Base-by-base conservation (phyloP, 2,113 vertebrate species). In the western clawed frog (Xenopus tropicalis) region DNA sequence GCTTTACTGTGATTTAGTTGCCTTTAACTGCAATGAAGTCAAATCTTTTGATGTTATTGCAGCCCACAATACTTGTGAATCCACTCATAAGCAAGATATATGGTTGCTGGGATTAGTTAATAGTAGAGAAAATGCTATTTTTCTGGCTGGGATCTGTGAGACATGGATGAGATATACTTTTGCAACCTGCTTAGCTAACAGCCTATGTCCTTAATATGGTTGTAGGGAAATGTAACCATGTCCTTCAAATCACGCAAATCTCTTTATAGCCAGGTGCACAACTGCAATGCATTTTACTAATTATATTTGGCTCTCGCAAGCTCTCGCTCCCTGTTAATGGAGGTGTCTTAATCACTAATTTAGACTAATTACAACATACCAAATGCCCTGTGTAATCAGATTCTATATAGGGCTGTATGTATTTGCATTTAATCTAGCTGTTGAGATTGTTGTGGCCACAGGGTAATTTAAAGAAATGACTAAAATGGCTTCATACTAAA, bases 1-100 rank as follows among this genome's bases (percentile, higher is more conserved):
- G 66, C 61, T 66, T 48, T 66, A 22, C 20, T 43, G 44, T 66
- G 64, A 66, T 62, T 68, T 51, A 75, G 44, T n/a, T 75, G 65
- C 61, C 65, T 62, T 63, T 48, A 44, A 66, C 44, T 16, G 66
- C 57, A 75, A 20, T 52, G 44, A 37, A 52, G 66, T 23, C 43
- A 16, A 51, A 61, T 69, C 48, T 43, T 69, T 69, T 63, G 43
- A 61, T 62, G 57, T 69, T 69, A 75, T 56, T 69, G 42, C 10
- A 69, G 25, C 19, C 23, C 17, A 48, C 16, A 11, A 22, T 61
- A 48, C 72, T 37, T 54, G 58, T 19, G 46, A 61, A 62, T 62
- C 44, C 20, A 48, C 67, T 42, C 24, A 21, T 58, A 29, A 19
- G 21, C 17, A 69, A 56, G 21, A 52, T 69, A 37, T 56, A 65